These are phyloP conservation scores for Chrysodeixis includens DNA, from an alignment of 2,888 invertebrate species.

Conservation along the genomic window DNA sequence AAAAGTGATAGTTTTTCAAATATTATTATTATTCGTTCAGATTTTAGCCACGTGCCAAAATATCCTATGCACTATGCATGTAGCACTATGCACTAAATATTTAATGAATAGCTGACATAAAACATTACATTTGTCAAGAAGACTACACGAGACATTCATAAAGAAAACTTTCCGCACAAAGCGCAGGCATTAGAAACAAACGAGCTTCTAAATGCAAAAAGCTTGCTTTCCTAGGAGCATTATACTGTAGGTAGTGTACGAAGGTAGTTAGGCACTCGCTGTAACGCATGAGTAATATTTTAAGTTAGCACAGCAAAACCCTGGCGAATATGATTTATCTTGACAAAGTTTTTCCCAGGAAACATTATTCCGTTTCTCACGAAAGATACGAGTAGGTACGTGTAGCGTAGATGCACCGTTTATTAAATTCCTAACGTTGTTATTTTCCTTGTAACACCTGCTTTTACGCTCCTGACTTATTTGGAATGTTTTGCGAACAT, in stretches of 20 bases:
- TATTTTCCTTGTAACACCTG: conserved; percentile 13
- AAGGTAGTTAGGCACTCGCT: neutral
- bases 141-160: neutral
- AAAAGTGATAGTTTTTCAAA: no score
- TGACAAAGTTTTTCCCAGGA: neutral
- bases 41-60: no score
- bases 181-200: neutral
- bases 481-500: conserved; percentile 6
- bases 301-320: conserved; percentile 1
- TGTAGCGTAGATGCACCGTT: conserved; percentile 17
- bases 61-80: no score
- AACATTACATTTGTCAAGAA: neutral
- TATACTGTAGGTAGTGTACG: neutral
- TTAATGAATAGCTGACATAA: neutral
- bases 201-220: conserved; percentile 5
- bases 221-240: neutral
- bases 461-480: neutral
- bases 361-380: conserved; percentile 1
- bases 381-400: neutral
- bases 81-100: no score
- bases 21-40: no score
- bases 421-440: conserved; percentile 39
- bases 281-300: neutral
- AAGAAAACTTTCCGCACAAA: neutral
- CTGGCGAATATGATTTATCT: neutral